Evolutionary conservation across 2,797 vertebrate species (phyloP).

Genomic region (Tamandua tetradactyla): DNA sequence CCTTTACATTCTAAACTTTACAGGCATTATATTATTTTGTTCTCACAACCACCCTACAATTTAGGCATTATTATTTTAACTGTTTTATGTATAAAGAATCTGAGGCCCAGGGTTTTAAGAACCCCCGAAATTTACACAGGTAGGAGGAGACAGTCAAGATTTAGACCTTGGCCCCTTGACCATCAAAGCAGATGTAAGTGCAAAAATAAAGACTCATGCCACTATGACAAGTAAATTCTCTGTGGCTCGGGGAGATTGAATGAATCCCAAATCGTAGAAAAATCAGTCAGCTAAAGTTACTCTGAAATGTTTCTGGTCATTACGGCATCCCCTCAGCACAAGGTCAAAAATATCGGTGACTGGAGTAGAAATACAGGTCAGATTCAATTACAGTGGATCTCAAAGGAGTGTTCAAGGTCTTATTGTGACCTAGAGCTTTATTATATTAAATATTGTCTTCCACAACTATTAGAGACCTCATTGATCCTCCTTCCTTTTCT

Average conservation of each 20-base stretch:
- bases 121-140: background rate
- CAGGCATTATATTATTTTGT: background rate
- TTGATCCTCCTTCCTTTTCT: background rate
- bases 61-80: background rate
- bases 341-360: conserved; percentile 35
- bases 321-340: conserved; percentile 32
- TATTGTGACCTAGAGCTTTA: background rate
- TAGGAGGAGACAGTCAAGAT: background rate
- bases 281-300: conserved; percentile 37
- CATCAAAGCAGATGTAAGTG: background rate
- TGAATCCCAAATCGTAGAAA: conserved; percentile 47
- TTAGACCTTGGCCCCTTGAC: background rate
- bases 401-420: background rate
- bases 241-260: conserved; percentile 32
- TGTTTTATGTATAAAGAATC: background rate
- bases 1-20: background rate
- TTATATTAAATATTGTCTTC: background rate
- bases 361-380: conserved; percentile 46
- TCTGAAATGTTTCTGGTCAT: conserved; percentile 49
- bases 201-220: background rate
- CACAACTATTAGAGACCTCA: background rate
- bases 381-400: background rate
- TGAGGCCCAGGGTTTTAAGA: background rate
- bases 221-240: background rate
- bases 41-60: background rate